Conservation (phyloP, 2,113 vertebrate genomes). For the Corythornis madagascariensis region DNA sequence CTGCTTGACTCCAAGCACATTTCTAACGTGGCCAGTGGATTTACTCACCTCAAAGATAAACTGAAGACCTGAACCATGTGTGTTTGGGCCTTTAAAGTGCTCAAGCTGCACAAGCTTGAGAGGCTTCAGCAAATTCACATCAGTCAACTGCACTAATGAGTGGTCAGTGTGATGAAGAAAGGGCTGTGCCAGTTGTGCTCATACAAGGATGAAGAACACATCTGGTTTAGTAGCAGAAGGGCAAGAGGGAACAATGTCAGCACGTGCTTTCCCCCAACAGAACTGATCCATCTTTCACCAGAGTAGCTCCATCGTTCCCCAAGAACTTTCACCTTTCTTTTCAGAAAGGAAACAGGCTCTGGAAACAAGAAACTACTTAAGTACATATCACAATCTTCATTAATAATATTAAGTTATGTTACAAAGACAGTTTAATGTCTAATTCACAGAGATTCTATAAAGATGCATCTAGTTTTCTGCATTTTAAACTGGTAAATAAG, state of each 20-base stretch:
- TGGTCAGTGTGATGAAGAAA: not conserved
- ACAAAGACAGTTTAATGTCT: not conserved
- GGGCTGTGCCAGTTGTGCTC: not conserved
- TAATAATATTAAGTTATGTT: not conserved
- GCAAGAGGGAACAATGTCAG: conserved; percentile 6
- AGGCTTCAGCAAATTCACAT: not conserved
- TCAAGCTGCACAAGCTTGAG: not conserved
- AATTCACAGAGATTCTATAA: not conserved
- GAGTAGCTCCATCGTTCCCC: not conserved
- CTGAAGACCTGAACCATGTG: not conserved
- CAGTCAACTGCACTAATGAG: not conserved
- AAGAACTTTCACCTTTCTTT: not conserved
- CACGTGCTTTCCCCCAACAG: not conserved
- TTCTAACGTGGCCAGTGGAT: accelerated
- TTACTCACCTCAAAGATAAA: not conserved
- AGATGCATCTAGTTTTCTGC: not conserved
- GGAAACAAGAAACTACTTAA: not conserved
- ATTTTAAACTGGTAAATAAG: not conserved
- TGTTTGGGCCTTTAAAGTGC: not conserved
- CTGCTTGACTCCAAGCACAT: not conserved
- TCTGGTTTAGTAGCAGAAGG: conserved; percentile 20
- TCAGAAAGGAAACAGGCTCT: not conserved
- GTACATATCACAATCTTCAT: not conserved
- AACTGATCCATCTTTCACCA: not conserved
- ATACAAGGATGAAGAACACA: not conserved